Evolutionary conservation across 1,140 invertebrate genomes (phyloP).

Genomic region (Arctopsyche grandis): DNA sequence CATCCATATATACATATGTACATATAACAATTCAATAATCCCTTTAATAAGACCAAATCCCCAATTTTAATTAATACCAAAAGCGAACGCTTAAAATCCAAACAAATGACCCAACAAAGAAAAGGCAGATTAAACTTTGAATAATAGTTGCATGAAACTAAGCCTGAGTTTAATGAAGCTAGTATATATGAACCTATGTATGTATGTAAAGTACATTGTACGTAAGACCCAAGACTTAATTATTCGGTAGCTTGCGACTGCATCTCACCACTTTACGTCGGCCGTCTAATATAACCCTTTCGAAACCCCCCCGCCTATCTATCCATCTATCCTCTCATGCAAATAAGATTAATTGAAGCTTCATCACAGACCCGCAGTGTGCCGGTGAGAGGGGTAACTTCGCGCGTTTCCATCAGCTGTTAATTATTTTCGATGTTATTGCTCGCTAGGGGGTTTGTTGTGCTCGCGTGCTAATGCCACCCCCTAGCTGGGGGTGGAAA

Average conservation of each 20-base stretch:
- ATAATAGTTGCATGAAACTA: no score
- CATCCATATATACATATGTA: no score
- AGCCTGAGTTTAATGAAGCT: conserved; percentile 10
- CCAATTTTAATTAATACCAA: no score
- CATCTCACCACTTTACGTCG: background rate
- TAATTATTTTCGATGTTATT: conserved; percentile 6
- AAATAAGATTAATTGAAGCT: conserved; percentile 22
- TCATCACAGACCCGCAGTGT: background rate
- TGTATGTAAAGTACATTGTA: no score
- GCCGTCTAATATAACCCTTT: conserved; percentile 14
- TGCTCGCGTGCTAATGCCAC: background rate
- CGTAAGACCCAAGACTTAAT: conserved; percentile 9
- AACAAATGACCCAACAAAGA: no score
- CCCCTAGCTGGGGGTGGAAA: background rate
- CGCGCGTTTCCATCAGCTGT: background rate
- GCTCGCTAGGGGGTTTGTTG: background rate
- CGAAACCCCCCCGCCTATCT: background rate
- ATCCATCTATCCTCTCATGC: background rate
- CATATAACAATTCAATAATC: no score
- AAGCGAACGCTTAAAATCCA: no score
- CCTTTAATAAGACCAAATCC: no score
- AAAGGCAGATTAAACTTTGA: no score
- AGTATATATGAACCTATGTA: no score
- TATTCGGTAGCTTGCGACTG: conserved; percentile 21
- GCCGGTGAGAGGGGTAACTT: background rate